Base-by-base conservation (phyloP, 2,113 vertebrate genomes). In the Anser cygnoides region DNA sequence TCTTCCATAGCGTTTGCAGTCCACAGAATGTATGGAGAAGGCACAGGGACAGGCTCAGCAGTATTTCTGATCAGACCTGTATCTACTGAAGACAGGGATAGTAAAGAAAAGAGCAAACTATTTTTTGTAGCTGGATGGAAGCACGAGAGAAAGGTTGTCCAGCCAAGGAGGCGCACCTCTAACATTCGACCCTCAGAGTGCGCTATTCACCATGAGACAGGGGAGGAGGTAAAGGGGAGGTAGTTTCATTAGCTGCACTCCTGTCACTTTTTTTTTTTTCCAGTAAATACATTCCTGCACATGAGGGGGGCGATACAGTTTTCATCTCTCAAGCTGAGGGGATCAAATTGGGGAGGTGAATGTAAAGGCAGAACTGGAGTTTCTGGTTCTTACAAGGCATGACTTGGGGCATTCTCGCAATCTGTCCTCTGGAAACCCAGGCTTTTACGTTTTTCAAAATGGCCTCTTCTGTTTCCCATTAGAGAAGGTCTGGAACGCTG, bases 181-280 rank as follows among this genome's bases (percentile, higher is more conserved):
- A 70, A 67, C 14, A 46, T 58, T 19, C 55, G 73, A 67, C 68
- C 76, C 93, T 93, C 91, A 71, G 59, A 74, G 39, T 50, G 31
- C 62, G 61, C 76, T 89, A 46, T 57, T 87, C 68, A 87, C 63
- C 54, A 73, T 49, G 75, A 85, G 25, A 61, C 43, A 33, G n/a
- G 37, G 82, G 52, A 78, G 58, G 35, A 73, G 28, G 8, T 71
- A 57, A 44, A 49, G 62, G 29, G 23, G 39, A 77, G 33, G 61
- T 8, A 21, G 15, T 72, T 93, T 61, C 37, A 41, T 80, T 84
- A 77, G 63, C 55, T 77, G 28, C 3, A 1, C 5, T 77, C 15
- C 41, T 55, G 35, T 54, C 8, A n/a, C 33, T 44, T 65, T 6
- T 31, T 26, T 25, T 49, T 46, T 41, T 58, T 52, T 6, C 26